Evolutionary conservation across 2,113 vertebrate genomes (phyloP), one percentile per base, ranked within the genome.

Genomic region (Pseudorectes ferrugineus): DNA sequence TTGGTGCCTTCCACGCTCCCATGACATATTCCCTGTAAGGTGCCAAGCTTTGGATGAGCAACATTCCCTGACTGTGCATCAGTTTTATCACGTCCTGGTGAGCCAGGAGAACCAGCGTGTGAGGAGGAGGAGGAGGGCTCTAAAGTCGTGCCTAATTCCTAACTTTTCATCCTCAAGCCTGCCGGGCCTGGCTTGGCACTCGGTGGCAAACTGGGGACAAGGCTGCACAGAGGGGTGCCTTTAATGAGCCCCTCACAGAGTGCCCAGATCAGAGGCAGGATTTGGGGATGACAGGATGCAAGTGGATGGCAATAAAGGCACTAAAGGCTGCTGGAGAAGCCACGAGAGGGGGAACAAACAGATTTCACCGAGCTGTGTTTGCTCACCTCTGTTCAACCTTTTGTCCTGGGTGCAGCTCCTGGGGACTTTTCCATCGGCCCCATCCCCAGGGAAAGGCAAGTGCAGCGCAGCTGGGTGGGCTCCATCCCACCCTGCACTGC

Each of bases 211-310:
- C 1, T 45, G 33, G 48, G 66, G 38, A 57, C 16, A 5, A 52
- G 40, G 45, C 45, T 75, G 66, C 86, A 22, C 14, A 16, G 38
- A 31, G 45, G 7, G 35, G 22, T 22, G 12, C 3, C 33, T 42
- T 6, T 4, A 22, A 48, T 18, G 49, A 40, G 52, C 40, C 2
- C 1, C 43, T 16, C 25, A 3, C 12, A 1, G 22, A 48, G 45
- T 7, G 11, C 72, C 29, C 40, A 13, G 40, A 15, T 2, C 75
- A 85, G 23, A 49, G 42, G 8, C 55, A 72, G 58, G 82, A 52
- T 58, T 7, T 82, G 85, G 54, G 52, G 18, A 11, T 24, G 73
- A 70, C 21, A 26, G 13, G 46, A 7, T 25, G 15, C 14, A 29
- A 22, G 36, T 9, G 31, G 26, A 33, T 48, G 58, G 31, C 25